Evolutionary conservation across 2,888 invertebrate genomes (phyloP).

Genomic region (Trachelus stipa): DNA sequence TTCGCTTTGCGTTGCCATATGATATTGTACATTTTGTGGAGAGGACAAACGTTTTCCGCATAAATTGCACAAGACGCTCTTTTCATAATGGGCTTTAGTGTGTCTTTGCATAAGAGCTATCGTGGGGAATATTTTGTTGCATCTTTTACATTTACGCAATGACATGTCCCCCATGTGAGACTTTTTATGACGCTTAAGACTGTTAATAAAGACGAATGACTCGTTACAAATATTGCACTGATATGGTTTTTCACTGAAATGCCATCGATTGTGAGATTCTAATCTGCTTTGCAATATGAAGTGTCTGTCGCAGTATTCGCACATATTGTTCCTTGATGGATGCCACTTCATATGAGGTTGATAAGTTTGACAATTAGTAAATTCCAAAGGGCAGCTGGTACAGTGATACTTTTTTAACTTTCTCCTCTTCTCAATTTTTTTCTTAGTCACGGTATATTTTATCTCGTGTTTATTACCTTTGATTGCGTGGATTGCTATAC

Average conservation of each 20-base stretch:
- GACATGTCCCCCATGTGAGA: background rate
- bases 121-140: constrained; percentile 3
- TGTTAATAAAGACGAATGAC: constrained; percentile 5
- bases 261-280: background rate
- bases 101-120: background rate
- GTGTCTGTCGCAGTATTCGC: constrained; percentile 1
- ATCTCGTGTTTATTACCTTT: background rate
- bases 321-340: background rate
- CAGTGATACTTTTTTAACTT: background rate
- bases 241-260: constrained; percentile 1
- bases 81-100: background rate
- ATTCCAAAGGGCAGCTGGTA: background rate
- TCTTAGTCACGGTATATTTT: background rate
- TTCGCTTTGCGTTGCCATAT: background rate
- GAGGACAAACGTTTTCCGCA: background rate
- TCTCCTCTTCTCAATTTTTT: background rate
- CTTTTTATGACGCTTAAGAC: constrained; percentile 7
- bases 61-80: background rate
- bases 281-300: background rate
- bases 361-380: background rate
- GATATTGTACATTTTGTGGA: background rate
- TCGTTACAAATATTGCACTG: constrained; percentile 1
- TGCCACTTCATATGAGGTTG: background rate
- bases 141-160: background rate
- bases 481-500: background rate